These are phyloP conservation scores for Danio jaintianensis DNA, from an alignment of 2,797 vertebrate genomes.

Conservation along the genomic window DNA sequence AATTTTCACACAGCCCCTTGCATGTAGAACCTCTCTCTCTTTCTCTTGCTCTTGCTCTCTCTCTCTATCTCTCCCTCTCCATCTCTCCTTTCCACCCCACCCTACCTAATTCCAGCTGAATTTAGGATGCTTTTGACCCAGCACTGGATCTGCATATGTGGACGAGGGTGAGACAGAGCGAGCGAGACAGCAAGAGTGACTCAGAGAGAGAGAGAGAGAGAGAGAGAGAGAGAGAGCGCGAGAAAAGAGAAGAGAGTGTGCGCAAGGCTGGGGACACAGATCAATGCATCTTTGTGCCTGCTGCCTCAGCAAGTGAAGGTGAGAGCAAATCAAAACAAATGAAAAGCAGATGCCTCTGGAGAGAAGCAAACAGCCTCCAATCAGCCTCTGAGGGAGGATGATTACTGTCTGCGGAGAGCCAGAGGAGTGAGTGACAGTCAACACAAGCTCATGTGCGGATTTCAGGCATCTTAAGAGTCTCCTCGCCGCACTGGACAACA, in stretches of 20 bases:
- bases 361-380: conserved; percentile 53
- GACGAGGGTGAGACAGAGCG: conserved; percentile 61
- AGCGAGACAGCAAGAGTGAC: conserved; percentile 50
- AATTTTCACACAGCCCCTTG: conserved; percentile 81
- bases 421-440: conserved; percentile 39
- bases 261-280: conserved; percentile 70
- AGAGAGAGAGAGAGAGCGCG: conserved; percentile 43
- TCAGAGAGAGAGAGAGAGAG: conserved; percentile 49
- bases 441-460: conserved; percentile 35
- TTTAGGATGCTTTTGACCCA: conserved; percentile 54
- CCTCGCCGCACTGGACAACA: conserved; percentile 41
- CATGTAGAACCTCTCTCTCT: conserved; percentile 68
- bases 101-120: conserved; percentile 58
- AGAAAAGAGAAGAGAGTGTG: conserved; percentile 61
- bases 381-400: conserved; percentile 46
- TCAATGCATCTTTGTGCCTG: conserved; percentile 69
- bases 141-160: conserved; percentile 67
- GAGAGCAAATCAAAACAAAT: conserved; percentile 62
- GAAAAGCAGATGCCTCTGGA: conserved; percentile 50
- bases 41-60: conserved; percentile 18
- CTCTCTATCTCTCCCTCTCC: conserved; percentile 17
- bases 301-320: conserved; percentile 69
- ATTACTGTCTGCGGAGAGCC: conserved; percentile 48
- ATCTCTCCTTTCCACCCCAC: conserved; percentile 16
- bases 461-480: conserved; percentile 47